Evolutionary conservation across 2,797 vertebrate species (phyloP).

Genomic region (Falco naumanni): DNA sequence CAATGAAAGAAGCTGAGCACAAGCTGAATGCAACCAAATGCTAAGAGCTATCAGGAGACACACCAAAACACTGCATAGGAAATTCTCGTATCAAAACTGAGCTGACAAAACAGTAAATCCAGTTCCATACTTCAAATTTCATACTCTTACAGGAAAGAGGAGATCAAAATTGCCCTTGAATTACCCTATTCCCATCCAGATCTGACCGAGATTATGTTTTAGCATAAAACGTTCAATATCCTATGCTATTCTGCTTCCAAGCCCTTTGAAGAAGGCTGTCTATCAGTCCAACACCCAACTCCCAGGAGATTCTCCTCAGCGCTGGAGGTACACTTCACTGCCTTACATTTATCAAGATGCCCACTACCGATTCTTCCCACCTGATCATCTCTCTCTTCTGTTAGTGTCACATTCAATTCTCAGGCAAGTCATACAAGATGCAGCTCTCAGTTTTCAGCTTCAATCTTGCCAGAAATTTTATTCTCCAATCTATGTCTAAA

Average conservation of each 20-base stretch:
- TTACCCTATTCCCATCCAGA: neutral
- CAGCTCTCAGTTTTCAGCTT: neutral
- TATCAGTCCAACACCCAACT: neutral
- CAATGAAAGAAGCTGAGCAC: neutral
- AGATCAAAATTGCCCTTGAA: neutral
- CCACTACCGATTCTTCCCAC: neutral
- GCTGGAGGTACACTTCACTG: neutral
- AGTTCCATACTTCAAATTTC: neutral
- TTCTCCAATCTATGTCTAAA: neutral
- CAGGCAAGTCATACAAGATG: neutral
- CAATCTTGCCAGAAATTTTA: neutral
- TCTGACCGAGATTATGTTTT: neutral
- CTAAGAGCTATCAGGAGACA: neutral
- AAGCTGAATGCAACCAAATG: neutral
- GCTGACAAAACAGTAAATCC: neutral
- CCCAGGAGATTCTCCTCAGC: neutral
- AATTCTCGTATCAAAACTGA: neutral
- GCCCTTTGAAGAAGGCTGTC: neutral
- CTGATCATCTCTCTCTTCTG: neutral
- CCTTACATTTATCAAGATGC: neutral
- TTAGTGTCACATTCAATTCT: neutral
- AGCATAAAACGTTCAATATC: neutral
- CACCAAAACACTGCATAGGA: neutral
- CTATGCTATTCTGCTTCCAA: neutral
- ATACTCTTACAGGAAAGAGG: neutral